Evolutionary conservation across 1,140 invertebrate species (phyloP).

Genomic region (Cecropterus lyciades): DNA sequence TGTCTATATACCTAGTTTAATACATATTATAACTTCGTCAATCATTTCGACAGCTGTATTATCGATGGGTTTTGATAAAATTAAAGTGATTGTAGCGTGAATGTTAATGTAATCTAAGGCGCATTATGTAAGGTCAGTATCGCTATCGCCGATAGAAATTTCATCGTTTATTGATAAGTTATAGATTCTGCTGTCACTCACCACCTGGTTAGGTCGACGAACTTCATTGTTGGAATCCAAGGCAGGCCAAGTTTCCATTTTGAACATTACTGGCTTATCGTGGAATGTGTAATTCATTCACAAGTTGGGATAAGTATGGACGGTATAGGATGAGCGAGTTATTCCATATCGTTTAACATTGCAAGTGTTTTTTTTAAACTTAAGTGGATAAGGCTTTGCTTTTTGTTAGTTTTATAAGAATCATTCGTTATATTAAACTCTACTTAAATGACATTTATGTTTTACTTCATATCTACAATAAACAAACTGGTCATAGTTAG

Average conservation of each 20-base stretch:
- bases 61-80: conserved; percentile 51
- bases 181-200: conserved; percentile 72
- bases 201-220: conserved; percentile 71
- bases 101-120: conserved; percentile 60
- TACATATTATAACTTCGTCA: conserved; percentile 38
- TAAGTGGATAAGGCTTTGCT: no score
- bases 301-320: conserved; percentile 14
- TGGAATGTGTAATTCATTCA: conserved; percentile 31
- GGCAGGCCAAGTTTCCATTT: conserved; percentile 59
- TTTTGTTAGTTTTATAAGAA: no score
- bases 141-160: conserved; percentile 66
- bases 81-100: conserved; percentile 57
- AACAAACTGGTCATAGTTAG: no score
- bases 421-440: no score
- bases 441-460: no score
- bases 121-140: conserved; percentile 77
- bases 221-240: conserved; percentile 43
- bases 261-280: conserved; percentile 44
- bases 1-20: background rate
- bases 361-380: conserved; percentile 38
- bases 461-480: no score
- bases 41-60: conserved; percentile 61
- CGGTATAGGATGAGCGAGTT: conserved; percentile 8
- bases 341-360: conserved; percentile 20
- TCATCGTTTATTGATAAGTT: conserved; percentile 77